Conservation (phyloP, 2,888 invertebrate species). For the Drosophila birchii region DNA sequence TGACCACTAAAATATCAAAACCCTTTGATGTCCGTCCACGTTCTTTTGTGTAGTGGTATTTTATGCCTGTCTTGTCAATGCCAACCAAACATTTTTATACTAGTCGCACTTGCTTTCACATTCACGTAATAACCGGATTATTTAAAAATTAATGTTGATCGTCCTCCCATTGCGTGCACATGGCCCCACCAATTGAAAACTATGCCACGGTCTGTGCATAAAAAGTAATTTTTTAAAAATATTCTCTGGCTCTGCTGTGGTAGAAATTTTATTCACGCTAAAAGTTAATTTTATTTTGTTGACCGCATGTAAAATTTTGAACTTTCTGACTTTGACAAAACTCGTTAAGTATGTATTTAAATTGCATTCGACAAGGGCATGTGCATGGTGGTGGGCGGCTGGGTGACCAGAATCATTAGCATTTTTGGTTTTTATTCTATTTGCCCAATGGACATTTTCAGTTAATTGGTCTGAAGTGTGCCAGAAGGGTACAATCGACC, state of each 20-base stretch:
- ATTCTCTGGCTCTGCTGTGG: conserved; percentile 44
- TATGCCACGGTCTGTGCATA: conserved; percentile 1
- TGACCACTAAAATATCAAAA: conserved; percentile 55
- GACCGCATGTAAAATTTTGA: conserved; percentile 66
- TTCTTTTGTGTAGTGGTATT: conserved; percentile 29
- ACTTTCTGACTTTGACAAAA: conserved; percentile 68
- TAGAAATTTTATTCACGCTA: conserved; percentile 52
- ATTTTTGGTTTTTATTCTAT: conserved; percentile 26
- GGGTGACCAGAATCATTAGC: conserved; percentile 20
- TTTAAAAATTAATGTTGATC: conserved; percentile 74
- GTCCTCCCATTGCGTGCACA: conserved; percentile 59
- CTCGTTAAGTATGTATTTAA: conserved; percentile 25
- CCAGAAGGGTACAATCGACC: not conserved
- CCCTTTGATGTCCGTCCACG: not conserved
- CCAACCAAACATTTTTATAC: conserved; percentile 73
- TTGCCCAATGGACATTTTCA: conserved; percentile 15
- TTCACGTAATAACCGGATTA: conserved; percentile 71
- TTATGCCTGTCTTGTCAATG: conserved; percentile 52
- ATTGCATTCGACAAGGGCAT: conserved; percentile 11
- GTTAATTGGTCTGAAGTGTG: conserved; percentile 14
- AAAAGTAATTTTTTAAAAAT: conserved; percentile 56
- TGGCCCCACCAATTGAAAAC: not conserved
- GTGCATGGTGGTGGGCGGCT: no score
- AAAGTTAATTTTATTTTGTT: conserved; percentile 75
- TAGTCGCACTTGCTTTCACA: conserved; percentile 27